Evolutionary conservation across 2,797 vertebrate species (phyloP).

Genomic region (Argyrosomus regius): DNA sequence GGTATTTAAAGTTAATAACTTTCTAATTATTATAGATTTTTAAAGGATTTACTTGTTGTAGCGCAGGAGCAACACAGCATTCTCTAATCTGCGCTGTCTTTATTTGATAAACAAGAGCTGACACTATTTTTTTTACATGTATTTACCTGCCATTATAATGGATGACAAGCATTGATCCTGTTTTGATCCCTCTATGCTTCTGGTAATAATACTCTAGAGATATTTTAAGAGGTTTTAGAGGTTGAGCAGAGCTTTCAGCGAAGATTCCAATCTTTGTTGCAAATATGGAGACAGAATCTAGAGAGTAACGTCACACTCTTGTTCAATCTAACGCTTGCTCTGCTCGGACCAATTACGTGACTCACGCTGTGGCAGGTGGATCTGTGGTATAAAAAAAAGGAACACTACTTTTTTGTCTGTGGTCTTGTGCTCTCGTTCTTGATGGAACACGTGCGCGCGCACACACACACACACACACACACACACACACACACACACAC

Average conservation of each 20-base stretch:
- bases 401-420: not conserved
- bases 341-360: constrained; percentile 29
- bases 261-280: not conserved
- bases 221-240: too few relatives aligned
- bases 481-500: not conserved
- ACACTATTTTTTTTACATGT: not conserved
- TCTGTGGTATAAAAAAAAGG: not conserved
- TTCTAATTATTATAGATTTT: not conserved
- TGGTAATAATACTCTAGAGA: too few relatives aligned
- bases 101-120: constrained; percentile 1
- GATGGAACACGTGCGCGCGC: not conserved
- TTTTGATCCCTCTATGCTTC: constrained; percentile 1
- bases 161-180: constrained; percentile 18
- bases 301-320: not conserved
- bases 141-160: constrained; percentile 3
- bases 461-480: not conserved
- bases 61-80: not conserved
- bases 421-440: not conserved
- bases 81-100: not conserved
- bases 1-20: not conserved
- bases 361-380: constrained; percentile 5
- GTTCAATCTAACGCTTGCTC: constrained; percentile 12
- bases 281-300: not conserved
- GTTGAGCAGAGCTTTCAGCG: too few relatives aligned
- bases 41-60: not conserved